Conservation (phyloP, 1,140 invertebrate genomes). For the Cyrtorhinus lividipennis region DNA sequence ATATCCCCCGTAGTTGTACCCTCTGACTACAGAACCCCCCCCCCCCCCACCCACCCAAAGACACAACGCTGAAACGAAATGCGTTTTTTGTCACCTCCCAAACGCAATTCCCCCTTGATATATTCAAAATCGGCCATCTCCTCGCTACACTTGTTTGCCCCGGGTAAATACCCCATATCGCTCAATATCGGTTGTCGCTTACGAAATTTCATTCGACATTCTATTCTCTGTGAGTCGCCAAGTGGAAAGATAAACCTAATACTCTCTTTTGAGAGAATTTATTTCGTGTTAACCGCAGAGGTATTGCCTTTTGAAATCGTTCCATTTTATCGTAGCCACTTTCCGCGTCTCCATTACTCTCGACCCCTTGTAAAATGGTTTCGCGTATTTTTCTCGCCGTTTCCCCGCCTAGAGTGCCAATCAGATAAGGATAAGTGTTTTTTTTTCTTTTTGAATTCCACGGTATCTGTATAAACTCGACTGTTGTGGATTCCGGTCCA, state of each 20-base stretch:
- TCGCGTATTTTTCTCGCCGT: too few species aligned
- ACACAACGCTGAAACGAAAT: neutral
- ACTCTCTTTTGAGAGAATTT: neutral
- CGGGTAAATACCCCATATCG: slow-evolving; percentile 5
- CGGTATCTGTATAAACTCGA: too few species aligned
- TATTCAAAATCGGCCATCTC: slow-evolving; percentile 8
- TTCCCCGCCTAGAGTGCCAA: too few species aligned
- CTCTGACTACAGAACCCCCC: neutral
- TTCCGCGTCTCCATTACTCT: neutral
- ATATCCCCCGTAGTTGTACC: neutral
- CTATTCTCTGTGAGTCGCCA: neutral
- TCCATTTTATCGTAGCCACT: neutral
- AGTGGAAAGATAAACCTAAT: slow-evolving; percentile 3
- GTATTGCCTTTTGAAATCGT: neutral
- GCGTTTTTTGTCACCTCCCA: neutral
- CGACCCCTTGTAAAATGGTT: too few species aligned
- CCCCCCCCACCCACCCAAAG: neutral
- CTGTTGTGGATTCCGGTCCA: too few species aligned
- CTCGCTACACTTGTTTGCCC: slow-evolving; percentile 4
- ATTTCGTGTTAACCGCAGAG: neutral
- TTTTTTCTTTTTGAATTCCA: too few species aligned
- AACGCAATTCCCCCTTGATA: slow-evolving; percentile 6
- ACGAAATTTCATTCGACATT: slow-evolving; percentile 10
- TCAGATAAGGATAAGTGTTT: too few species aligned
- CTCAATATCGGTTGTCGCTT: slow-evolving; percentile 8